phyloP scores from a whole-genome alignment of 2,888 invertebrate species.

The Leptopilina myrica region DNA sequence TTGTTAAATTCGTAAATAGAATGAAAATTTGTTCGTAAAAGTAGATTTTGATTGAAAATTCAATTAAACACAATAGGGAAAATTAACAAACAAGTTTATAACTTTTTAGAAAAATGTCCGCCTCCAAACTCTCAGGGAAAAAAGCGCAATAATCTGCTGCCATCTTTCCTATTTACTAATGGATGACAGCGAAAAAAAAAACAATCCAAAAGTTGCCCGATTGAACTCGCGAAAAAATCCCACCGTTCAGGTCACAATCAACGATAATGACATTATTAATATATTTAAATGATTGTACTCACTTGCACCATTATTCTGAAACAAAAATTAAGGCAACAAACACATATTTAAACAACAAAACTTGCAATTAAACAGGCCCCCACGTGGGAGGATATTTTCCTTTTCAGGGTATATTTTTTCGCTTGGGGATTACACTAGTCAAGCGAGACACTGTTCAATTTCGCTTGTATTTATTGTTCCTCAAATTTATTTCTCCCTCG shows the following conservation, averaged over 20 bases:
- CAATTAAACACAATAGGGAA: constrained; percentile 40
- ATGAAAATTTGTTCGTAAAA: constrained; percentile 64
- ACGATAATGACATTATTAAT: constrained; percentile 51
- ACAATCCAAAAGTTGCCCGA: constrained; percentile 74
- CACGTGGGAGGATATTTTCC: constrained; percentile 77
- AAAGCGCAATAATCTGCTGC: constrained; percentile 76
- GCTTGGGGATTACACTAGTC: constrained; percentile 73
- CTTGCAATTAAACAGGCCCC: constrained; percentile 75
- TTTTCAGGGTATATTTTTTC: constrained; percentile 75
- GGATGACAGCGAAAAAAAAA: constrained; percentile 74
- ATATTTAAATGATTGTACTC: constrained; percentile 65
- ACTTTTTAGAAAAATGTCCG: constrained; percentile 72
- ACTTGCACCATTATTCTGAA: constrained; percentile 75
- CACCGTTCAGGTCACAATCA: constrained; percentile 50
- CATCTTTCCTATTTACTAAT: constrained; percentile 77
- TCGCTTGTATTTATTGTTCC: neutral
- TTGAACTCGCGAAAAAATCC: constrained; percentile 67
- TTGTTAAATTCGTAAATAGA: constrained; percentile 11
- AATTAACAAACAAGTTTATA: constrained; percentile 48
- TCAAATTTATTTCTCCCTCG: no score
- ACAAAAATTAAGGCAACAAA: constrained; percentile 74
- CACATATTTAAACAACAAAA: constrained; percentile 75
- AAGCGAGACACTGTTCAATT: constrained; percentile 61
- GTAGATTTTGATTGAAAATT: constrained; percentile 58
- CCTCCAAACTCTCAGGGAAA: constrained; percentile 69